Evolutionary conservation across 2,888 invertebrate genomes (phyloP).

Genomic region (Caenorhabditis sp.): DNA sequence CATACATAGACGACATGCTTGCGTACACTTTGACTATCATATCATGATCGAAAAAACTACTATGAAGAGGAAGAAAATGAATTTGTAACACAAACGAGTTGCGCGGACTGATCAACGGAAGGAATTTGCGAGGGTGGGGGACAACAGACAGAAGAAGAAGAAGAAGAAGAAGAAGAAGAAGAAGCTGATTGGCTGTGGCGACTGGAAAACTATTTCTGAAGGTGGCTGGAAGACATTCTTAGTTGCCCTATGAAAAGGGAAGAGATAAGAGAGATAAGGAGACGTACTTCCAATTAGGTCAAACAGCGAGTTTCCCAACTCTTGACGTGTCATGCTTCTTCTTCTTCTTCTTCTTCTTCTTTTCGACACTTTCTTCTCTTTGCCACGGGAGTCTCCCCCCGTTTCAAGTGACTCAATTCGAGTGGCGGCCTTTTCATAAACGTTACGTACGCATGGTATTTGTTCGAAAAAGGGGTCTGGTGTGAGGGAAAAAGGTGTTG

Average conservation of each 20-base stretch:
- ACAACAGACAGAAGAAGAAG: background rate
- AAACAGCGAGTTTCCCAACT: too few relatives aligned
- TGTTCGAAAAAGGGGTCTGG: conserved; percentile 43
- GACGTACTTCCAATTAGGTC: too few relatives aligned
- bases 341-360: too few relatives aligned
- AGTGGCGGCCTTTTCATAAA: conserved; percentile 50
- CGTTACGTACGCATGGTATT: conserved; percentile 43
- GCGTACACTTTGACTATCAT: conserved; percentile 48
- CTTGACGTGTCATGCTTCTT: conserved; percentile 4
- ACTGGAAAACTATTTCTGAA: conserved; percentile 12
- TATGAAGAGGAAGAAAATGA: conserved; percentile 19
- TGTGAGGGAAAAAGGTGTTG: conserved; percentile 36
- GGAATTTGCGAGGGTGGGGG: conserved; percentile 26
- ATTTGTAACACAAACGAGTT: conserved; percentile 54
- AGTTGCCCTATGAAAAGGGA: background rate
- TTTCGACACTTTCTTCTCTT: too few relatives aligned
- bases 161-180: too few relatives aligned
- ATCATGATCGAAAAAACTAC: conserved; percentile 47
- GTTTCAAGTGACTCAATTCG: conserved; percentile 51
- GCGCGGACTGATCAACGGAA: conserved; percentile 21
- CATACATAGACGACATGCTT: conserved; percentile 15
- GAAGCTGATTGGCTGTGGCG: too few relatives aligned
- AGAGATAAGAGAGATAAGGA: background rate
- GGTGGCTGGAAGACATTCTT: background rate
- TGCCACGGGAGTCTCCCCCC: conserved; percentile 12